phyloP scores from a whole-genome alignment of 2,888 invertebrate species.

The Sarcophaga carnaria region DNA sequence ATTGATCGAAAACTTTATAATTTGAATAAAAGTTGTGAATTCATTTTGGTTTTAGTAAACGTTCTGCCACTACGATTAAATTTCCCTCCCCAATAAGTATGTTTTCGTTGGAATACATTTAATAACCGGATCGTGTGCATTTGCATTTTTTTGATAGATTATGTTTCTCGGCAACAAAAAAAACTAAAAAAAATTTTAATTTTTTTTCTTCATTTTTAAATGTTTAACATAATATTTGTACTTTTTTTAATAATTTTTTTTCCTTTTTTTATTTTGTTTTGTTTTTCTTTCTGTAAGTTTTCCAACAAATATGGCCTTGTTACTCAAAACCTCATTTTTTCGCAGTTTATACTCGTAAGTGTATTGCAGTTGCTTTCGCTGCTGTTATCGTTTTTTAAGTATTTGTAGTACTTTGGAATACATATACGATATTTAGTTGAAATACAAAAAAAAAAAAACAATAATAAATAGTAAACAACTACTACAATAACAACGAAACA shows the following conservation, averaged over 20 bases:
- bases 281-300: neutral
- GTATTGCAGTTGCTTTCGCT: neutral
- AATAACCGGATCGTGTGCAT: neutral
- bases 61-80: too few species aligned
- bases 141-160: neutral
- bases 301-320: constrained; percentile 71
- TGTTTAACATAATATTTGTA: constrained; percentile 21
- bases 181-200: neutral
- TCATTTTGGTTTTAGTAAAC: too few species aligned
- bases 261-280: neutral
- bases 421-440: constrained; percentile 17
- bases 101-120: neutral
- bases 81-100: too few species aligned
- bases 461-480: neutral
- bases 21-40: too few species aligned
- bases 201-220: constrained; percentile 32
- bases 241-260: neutral
- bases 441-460: constrained; percentile 23
- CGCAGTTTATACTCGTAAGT: constrained; percentile 39
- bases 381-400: neutral
- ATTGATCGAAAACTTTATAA: too few species aligned
- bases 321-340: constrained; percentile 74
- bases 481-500: neutral
- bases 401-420: constrained; percentile 14
- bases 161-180: constrained; percentile 18